Evolutionary conservation across 2,888 invertebrate genomes (phyloP).

Genomic region (Deroplatys truncata): DNA sequence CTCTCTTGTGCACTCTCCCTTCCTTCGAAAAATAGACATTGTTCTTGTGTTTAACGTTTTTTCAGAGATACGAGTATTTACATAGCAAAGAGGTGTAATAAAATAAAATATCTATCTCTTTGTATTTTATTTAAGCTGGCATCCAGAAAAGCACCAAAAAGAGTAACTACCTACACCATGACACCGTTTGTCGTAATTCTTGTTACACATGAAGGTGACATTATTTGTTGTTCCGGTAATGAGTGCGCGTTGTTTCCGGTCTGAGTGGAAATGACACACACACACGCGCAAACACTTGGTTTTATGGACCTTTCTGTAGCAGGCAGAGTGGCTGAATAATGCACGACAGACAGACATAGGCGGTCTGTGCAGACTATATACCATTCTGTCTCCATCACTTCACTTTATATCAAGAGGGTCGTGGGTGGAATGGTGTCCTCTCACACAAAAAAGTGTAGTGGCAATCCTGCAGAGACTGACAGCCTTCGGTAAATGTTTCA

Average conservation of each 20-base stretch:
- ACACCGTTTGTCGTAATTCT: neutral
- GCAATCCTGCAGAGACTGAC: neutral
- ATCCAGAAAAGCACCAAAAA: neutral
- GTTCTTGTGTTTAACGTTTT: no score
- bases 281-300: neutral
- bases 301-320: neutral
- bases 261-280: neutral
- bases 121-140: neutral
- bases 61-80: neutral
- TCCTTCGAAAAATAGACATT: no score
- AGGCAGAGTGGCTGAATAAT: neutral
- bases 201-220: neutral
- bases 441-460: neutral
- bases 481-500: neutral
- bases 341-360: neutral
- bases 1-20: no score
- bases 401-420: neutral
- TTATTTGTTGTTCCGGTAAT: neutral
- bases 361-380: neutral
- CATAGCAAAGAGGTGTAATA: neutral
- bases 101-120: neutral
- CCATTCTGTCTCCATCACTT: neutral
- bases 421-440: neutral
- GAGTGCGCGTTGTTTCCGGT: neutral
- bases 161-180: neutral